A percentile compares a stretch with the other conserved stretches of the same genome.
Evolutionary conservation across 2,113 vertebrate species (phyloP).

Genomic region (Australoheros scitulus): DNA sequence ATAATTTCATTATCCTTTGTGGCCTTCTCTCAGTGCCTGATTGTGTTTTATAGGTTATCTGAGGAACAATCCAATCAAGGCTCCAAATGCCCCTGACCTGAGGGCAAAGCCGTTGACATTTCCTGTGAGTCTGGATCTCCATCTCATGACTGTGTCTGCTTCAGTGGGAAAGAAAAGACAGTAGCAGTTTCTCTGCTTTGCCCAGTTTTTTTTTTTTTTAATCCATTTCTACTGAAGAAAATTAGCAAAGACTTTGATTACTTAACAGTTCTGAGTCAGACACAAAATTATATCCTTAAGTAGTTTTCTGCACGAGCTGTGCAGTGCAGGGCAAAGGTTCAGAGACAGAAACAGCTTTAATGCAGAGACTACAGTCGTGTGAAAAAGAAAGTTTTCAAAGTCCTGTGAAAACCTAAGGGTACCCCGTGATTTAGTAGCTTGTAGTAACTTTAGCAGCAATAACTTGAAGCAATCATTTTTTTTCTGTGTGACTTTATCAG

Average conservation of each 20-base stretch:
- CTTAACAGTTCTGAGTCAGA: conserved; percentile 11
- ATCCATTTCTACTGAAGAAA: not conserved
- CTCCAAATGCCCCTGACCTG: conserved; percentile 41
- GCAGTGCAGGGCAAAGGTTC: not conserved
- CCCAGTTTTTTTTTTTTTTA: not conserved
- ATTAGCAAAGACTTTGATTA: conserved; percentile 3
- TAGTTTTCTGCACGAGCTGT: not conserved
- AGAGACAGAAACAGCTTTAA: not conserved
- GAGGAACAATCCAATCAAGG: conserved; percentile 58
- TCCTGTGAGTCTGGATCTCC: conserved; percentile 49
- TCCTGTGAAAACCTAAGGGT: not conserved
- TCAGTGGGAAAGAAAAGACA: not conserved
- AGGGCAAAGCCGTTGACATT: conserved; percentile 54
- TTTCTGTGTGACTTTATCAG: no score
- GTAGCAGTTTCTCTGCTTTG: conserved; percentile 9
- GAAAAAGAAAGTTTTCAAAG: not conserved
- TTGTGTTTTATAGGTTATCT: conserved; percentile 57
- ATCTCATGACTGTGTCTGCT: conserved; percentile 22
- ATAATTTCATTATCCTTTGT: conserved; percentile 51
- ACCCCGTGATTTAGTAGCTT: not conserved
- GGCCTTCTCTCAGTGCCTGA: conserved; percentile 20
- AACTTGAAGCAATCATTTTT: no score
- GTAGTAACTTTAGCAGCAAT: no score
- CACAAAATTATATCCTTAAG: not conserved
- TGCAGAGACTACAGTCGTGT: not conserved